phyloP scores from a whole-genome alignment of 2,888 invertebrate species.

The Branchellion lobata region DNA sequence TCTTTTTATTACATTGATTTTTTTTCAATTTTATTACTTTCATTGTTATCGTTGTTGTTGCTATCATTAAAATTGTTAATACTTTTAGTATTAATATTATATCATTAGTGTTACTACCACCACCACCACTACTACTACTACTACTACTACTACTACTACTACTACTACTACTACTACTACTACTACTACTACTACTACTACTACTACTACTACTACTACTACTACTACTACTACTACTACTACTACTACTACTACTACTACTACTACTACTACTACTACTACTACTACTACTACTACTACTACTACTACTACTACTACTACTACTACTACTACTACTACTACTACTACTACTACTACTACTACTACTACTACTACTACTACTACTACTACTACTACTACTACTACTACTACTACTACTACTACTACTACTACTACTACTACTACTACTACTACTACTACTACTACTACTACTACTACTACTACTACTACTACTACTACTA shows the following conservation, averaged over 20 bases:
- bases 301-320: slow-evolving; percentile 29
- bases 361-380: slow-evolving; percentile 29
- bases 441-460: slow-evolving; percentile 16
- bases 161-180: slow-evolving; percentile 29
- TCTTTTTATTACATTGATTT: too few species aligned
- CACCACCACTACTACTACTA: slow-evolving; percentile 25
- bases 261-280: slow-evolving; percentile 12
- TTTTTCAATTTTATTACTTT: too few species aligned
- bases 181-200: slow-evolving; percentile 29
- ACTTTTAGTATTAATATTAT: too few species aligned
- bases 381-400: slow-evolving; percentile 29
- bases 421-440: slow-evolving; percentile 11
- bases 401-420: slow-evolving; percentile 23
- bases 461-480: too few species aligned
- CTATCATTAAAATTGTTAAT: too few species aligned
- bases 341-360: slow-evolving; percentile 29
- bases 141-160: slow-evolving; percentile 29
- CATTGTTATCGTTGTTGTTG: too few species aligned
- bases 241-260: slow-evolving; percentile 27
- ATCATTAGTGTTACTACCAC: too few species aligned
- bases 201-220: slow-evolving; percentile 29
- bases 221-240: slow-evolving; percentile 29
- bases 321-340: slow-evolving; percentile 29
- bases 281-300: slow-evolving; percentile 29
- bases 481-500: too few species aligned